Base-by-base conservation (phyloP, 2,113 vertebrate species). In the Cisticola juncidis region DNA sequence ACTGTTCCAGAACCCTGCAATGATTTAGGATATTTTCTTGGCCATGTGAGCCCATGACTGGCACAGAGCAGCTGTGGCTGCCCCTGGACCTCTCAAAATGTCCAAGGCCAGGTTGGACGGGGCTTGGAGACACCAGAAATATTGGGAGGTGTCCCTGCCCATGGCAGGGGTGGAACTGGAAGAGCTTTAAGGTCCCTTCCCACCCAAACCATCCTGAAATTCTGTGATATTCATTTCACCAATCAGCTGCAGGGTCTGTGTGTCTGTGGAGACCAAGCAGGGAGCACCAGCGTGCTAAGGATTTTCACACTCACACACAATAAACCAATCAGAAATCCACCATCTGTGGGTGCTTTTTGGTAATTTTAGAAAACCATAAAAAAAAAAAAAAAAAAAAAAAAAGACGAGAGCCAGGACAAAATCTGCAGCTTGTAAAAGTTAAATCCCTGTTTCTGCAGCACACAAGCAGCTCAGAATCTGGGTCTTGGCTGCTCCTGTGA, bases 381-480 rank as follows among this genome's bases (percentile, higher is more conserved):
- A 85, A 38, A 40, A 74, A 76, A 65, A 57, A 6, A 61, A 62
- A 26, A 62, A 61, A 62, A 26, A 62, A 40, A 45, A 11, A 17
- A 5, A 73, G 73, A 50, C 2, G 1, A 76, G 48, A 69, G 18
- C 58, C 1, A 68, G 47, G 47, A 68, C 6, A 7, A 88, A 93
- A 86, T 80, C 66, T 80, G 33, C 51, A 45, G 70, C 53, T 86
- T 80, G 68, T 62, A 22, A 36, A 95, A 95, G 80, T 88, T 90
- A 91, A 91, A 93, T 90, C 78, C 61, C 31, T 76, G 65, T n/a
- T 92, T 64, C 81, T 93, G 78, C 61, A 76, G 18, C 36, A 56
- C 69, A 64, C 35, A 64, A 85, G 73, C 61, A 87, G 57, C 78
- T 91, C 45, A 1, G n/a, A 92, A 87, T 76, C 76, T 90, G 54